A percentile compares a stretch with the other conserved stretches of the same genome.
phyloP scores from a whole-genome alignment of 2,888 invertebrate genomes.

The Diadromus collaris region DNA sequence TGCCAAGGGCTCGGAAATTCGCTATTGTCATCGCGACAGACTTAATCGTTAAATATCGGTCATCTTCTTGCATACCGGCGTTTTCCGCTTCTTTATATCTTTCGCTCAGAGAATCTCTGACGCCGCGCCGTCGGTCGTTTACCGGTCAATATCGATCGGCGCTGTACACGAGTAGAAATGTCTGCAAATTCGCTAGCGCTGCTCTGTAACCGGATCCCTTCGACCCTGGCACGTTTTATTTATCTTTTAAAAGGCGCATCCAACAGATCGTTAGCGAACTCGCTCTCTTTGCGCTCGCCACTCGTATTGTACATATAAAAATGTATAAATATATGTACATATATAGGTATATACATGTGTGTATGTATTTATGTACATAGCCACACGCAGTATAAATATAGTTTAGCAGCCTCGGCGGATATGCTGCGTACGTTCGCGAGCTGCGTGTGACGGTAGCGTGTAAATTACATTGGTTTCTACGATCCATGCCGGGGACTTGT shows the following conservation, averaged over 20 bases:
- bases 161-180: conserved; percentile 6
- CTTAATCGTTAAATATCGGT: conserved; percentile 7
- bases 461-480: conserved; percentile 59
- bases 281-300: conserved; percentile 10
- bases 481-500: conserved; percentile 42
- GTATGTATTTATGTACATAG: neutral
- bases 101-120: neutral
- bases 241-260: conserved; percentile 57
- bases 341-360: neutral
- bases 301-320: neutral
- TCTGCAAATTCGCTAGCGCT: neutral
- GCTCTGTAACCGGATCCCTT: conserved; percentile 58
- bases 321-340: conserved; percentile 2
- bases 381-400: conserved; percentile 10
- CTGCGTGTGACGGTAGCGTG: conserved; percentile 56
- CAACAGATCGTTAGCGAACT: conserved; percentile 46
- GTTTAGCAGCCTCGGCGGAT: conserved; percentile 13
- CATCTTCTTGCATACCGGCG: neutral
- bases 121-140: neutral
- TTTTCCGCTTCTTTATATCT: neutral
- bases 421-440: conserved; percentile 7
- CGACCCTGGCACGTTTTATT: conserved; percentile 58
- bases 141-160: neutral
- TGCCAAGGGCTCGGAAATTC: conserved; percentile 54
- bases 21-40: neutral